phyloP scores from a whole-genome alignment of 2,888 invertebrate species.

The Chamaedrilus cognettii region DNA sequence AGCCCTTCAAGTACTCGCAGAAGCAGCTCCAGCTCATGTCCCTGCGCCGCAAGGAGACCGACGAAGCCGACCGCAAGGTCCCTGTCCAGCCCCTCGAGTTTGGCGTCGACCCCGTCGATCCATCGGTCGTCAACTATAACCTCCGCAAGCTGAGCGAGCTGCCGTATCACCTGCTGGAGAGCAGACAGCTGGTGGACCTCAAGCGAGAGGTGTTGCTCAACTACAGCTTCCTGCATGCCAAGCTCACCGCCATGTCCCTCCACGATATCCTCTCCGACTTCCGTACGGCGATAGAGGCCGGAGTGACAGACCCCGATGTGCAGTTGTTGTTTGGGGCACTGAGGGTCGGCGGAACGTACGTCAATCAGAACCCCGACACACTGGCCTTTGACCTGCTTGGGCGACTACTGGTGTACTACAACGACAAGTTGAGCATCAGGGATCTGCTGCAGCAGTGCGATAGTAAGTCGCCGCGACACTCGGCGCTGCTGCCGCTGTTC shows the following conservation, averaged over 20 bases:
- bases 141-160: constrained; percentile 89
- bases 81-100: constrained; percentile 40
- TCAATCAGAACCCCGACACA: constrained; percentile 39
- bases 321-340: constrained; percentile 34
- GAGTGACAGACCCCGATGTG: constrained; percentile 25
- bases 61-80: constrained; percentile 80
- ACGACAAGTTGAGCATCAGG: constrained; percentile 73
- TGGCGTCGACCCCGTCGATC: constrained; percentile 9
- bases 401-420: constrained; percentile 85
- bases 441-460: constrained; percentile 86
- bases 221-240: constrained; percentile 95
- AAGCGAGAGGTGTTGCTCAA: constrained; percentile 92
- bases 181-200: constrained; percentile 86
- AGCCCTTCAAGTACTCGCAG: constrained; percentile 96
- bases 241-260: constrained; percentile 90
- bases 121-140: constrained; percentile 84
- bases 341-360: constrained; percentile 36
- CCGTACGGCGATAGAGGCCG: constrained; percentile 32
- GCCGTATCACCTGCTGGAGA: constrained; percentile 90
- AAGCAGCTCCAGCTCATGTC: constrained; percentile 90
- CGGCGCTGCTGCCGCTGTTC: constrained; percentile 37
- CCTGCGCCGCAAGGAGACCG: too few relatives aligned
- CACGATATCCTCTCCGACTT: constrained; percentile 93
- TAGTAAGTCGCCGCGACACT: constrained; percentile 76
- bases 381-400: constrained; percentile 90